Base-by-base conservation (phyloP, 1,140 invertebrate species). In the Calycopis cecrops region DNA sequence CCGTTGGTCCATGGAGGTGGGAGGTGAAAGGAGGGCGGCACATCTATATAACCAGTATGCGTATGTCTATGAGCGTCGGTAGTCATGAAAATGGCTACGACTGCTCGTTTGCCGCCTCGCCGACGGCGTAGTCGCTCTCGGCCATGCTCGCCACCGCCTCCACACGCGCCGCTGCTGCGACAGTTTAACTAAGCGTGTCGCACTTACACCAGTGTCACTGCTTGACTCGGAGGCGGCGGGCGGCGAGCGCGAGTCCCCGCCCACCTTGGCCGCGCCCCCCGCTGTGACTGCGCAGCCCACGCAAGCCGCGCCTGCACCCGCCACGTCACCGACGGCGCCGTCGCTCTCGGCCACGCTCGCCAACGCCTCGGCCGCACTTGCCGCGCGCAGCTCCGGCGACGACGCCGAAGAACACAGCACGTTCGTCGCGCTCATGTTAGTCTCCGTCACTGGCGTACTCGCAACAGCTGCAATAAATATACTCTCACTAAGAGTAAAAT, bases 151-250 rank as follows among this genome's bases (percentile, higher is more conserved):
- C 37, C 12, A 53, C 63, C 28, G 35, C 60, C 3, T n/a, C 18
- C 11, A 48, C 8, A 28, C 35, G 44, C 52, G 55, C 51, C 82
- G 63, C 61, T 82, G 78, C 0, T 77, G 75, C 7, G 78, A 85
- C 4, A n/a, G n/a, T n/a, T n/a, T n/a, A n/a, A n/a, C n/a, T n/a
- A n/a, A n/a, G n/a, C n/a, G n/a, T n/a, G n/a, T 4, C 14, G 12
- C 6, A 60, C 72, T 55, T 4, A 85, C 78, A 50, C 73, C 79
- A 11, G 79, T 80, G 21, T 85, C 82, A 35, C 82, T 85, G 65
- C 82, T 85, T 16, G 77, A 73, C 62, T 82, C 79, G 1, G 82
- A 85, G 42, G 64, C 66, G 33, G 67, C 33, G 61, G 52, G 55
- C 37, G 49, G 54, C 37, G 59, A 14, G 53, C 40, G 53, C 47